Evolutionary conservation across 2,113 vertebrate genomes (phyloP).

Genomic region (Colius striatus): DNA sequence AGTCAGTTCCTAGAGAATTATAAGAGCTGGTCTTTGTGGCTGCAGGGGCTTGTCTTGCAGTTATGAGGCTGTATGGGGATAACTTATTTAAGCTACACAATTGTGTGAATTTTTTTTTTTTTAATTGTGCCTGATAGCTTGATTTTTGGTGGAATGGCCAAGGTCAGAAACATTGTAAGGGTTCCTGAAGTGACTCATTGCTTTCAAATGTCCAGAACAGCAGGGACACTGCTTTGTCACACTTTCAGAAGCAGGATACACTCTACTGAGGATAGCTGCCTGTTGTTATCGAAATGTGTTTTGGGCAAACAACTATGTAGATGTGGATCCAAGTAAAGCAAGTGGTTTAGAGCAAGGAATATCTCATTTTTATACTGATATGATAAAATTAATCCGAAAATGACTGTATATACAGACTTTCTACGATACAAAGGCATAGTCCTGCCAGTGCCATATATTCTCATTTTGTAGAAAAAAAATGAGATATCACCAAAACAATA

Average conservation of each 20-base stretch:
- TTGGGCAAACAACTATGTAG: background rate
- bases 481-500: background rate
- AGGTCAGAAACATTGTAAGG: background rate
- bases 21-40: conserved; percentile 8
- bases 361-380: background rate
- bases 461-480: background rate
- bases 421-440: background rate
- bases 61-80: background rate
- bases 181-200: background rate
- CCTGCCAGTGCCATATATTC: background rate
- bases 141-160: background rate
- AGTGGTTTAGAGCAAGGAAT: background rate
- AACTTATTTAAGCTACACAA: conserved; percentile 11
- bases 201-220: background rate
- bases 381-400: background rate
- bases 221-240: fast-evolving
- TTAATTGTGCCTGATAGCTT: fast-evolving
- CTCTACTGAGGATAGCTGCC: background rate
- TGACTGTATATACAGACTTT: background rate
- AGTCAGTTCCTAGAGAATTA: background rate
- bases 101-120: background rate
- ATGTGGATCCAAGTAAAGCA: background rate
- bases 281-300: background rate
- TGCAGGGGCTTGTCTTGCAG: background rate
- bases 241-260: background rate